Conservation (phyloP, 2,888 invertebrate genomes). For the Drosophila lutescens region DNA sequence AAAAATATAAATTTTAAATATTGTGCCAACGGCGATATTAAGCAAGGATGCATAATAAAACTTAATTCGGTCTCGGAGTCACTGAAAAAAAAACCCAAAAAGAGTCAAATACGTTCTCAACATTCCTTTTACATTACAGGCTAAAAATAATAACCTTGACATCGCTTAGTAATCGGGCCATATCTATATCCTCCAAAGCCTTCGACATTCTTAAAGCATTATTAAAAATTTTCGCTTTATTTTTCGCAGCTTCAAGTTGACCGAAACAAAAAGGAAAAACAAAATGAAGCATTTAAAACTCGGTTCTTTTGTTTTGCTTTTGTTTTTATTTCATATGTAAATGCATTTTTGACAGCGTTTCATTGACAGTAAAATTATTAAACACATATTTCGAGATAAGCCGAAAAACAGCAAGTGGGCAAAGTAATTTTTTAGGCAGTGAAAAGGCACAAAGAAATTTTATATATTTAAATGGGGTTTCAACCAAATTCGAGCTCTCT, state of each 20-base stretch:
- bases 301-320: conserved; percentile 51
- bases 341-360: conserved; percentile 61
- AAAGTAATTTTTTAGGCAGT: conserved; percentile 2
- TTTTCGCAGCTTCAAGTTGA: conserved; percentile 21
- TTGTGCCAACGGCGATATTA: conserved; percentile 24
- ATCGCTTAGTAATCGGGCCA: conserved; percentile 28
- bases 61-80: conserved; percentile 11
- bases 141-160: conserved; percentile 27
- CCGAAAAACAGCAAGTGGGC: conserved; percentile 27
- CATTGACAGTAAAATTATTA: conserved; percentile 59
- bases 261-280: conserved; percentile 13
- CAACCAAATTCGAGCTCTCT: conserved; percentile 20
- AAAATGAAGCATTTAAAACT: conserved; percentile 34
- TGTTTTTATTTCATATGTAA: conserved; percentile 56
- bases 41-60: conserved; percentile 12
- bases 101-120: conserved; percentile 20
- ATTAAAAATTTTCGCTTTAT: conserved; percentile 10
- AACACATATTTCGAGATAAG: conserved; percentile 55
- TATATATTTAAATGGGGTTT: conserved; percentile 26
- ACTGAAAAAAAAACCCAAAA: conserved; percentile 1
- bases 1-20: conserved; percentile 11
- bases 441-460: conserved; percentile 31
- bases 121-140: conserved; percentile 21
- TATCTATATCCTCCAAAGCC: conserved; percentile 33
- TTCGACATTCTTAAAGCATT: conserved; percentile 35